These are phyloP conservation scores for Drosophila nebulosa DNA, from an alignment of 1,140 invertebrate genomes.

Conservation along the genomic window DNA sequence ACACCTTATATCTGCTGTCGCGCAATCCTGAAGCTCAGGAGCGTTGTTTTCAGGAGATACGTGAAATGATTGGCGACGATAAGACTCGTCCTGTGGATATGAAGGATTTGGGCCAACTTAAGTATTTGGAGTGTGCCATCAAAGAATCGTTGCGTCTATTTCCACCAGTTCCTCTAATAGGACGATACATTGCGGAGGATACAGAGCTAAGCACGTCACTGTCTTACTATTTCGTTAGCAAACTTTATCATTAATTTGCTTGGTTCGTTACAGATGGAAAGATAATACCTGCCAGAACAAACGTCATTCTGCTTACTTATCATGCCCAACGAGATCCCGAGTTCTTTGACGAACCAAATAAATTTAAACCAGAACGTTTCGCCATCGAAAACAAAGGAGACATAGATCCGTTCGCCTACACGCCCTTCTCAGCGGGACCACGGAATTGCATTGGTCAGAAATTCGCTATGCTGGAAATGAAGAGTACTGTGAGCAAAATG, in stretches of 20 bases:
- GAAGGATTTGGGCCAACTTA: conserved; percentile 58
- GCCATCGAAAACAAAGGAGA: conserved; percentile 71
- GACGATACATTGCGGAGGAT: conserved; percentile 83
- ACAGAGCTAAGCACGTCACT: conserved; percentile 61
- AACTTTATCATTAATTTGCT: background rate
- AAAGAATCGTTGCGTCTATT: conserved; percentile 85
- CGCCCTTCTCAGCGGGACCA: conserved; percentile 86
- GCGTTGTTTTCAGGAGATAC: conserved; percentile 84
- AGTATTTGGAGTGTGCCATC: conserved; percentile 83
- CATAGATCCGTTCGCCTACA: conserved; percentile 82
- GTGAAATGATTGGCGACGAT: conserved; percentile 82
- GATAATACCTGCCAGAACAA: conserved; percentile 77
- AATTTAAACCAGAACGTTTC: conserved; percentile 86
- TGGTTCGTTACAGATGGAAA: conserved; percentile 55
- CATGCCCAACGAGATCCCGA: conserved; percentile 82
- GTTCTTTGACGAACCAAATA: conserved; percentile 84
- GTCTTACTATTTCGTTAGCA: background rate
- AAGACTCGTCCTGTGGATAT: conserved; percentile 41
- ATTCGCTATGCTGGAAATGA: conserved; percentile 90
- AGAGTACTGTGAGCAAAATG: conserved; percentile 82
- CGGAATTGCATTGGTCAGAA: conserved; percentile 88
- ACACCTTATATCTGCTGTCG: conserved; percentile 83
- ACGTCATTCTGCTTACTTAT: conserved; percentile 79
- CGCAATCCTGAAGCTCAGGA: conserved; percentile 84
- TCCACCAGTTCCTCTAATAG: conserved; percentile 87